phyloP scores from a whole-genome alignment of 2,113 vertebrate genomes.

The Pterocles burchelli region DNA sequence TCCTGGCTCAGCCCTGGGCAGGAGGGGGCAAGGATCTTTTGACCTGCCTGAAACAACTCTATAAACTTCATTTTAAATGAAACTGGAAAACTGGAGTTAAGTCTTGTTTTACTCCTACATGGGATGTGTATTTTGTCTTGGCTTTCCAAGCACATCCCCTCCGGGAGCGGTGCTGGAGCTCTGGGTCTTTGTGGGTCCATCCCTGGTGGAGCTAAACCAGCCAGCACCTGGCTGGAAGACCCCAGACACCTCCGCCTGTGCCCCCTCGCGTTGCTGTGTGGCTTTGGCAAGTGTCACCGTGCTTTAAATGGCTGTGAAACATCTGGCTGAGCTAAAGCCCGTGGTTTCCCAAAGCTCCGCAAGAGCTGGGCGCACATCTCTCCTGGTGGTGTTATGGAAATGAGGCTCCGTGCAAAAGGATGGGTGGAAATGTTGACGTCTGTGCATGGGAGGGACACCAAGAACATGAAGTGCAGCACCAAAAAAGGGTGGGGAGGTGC shows the following conservation, averaged over 20 bases:
- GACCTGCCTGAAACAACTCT: not conserved
- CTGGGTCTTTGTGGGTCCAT: not conserved
- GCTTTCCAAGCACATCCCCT: not conserved
- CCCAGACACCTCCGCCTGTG: not conserved
- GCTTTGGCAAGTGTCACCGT: not conserved
- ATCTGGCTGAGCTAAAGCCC: not conserved
- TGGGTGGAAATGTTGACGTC: not conserved
- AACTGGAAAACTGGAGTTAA: not conserved
- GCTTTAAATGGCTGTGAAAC: not conserved
- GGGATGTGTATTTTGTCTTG: not conserved
- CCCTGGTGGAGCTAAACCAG: not conserved
- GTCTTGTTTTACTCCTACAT: not conserved
- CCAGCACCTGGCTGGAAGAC: not conserved
- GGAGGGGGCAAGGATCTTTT: not conserved
- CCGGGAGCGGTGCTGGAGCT: not conserved
- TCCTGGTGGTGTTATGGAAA: not conserved
- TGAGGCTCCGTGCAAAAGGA: not conserved
- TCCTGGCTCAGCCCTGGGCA: not conserved
- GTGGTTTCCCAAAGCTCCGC: not conserved
- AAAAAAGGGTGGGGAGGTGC: not conserved
- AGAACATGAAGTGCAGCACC: not conserved
- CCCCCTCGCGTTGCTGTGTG: not conserved
- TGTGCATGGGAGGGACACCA: not conserved
- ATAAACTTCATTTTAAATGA: not conserved
- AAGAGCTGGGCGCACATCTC: rapidly evolving